These are phyloP conservation scores for Sphaeridia pumilis DNA, from an alignment of 2,888 invertebrate genomes.

Conservation along the genomic window DNA sequence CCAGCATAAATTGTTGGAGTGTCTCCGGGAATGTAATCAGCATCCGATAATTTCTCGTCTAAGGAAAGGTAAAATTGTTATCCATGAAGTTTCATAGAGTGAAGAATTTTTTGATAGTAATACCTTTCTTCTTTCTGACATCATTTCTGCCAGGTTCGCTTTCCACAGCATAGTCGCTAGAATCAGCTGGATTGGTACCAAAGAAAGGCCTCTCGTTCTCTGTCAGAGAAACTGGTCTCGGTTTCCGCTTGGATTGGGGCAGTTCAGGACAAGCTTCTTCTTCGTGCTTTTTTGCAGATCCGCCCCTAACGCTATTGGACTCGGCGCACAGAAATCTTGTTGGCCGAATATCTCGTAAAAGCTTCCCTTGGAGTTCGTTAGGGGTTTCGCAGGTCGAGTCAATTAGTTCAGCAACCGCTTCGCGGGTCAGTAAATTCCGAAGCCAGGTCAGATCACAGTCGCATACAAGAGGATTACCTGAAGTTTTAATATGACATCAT, in stretches of 20 bases:
- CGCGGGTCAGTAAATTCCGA: conserved; percentile 43
- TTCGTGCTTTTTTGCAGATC: conserved; percentile 14
- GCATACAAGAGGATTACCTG: conserved; percentile 73
- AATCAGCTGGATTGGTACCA: conserved; percentile 15
- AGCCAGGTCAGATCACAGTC: conserved; percentile 73
- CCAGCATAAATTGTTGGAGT: conserved; percentile 52
- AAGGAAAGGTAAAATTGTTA: conserved; percentile 4
- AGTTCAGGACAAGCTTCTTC: conserved; percentile 26
- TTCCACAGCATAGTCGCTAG: conserved; percentile 3
- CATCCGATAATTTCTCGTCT: conserved; percentile 31
- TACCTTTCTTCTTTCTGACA: conserved; percentile 20
- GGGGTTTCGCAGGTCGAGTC: conserved; percentile 35
- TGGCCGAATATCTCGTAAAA: conserved; percentile 34
- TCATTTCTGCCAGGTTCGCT: conserved; percentile 21
- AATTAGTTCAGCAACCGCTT: conserved; percentile 28
- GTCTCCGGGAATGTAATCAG: conserved; percentile 46
- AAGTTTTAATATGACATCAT: conserved; percentile 4
- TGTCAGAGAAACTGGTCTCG: conserved; percentile 19
- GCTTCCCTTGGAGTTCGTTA: conserved; percentile 30
- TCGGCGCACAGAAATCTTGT: conserved; percentile 29
- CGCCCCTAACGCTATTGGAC: conserved; percentile 12
- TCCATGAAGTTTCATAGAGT: not conserved
- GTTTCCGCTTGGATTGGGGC: conserved; percentile 23
- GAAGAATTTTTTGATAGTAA: not conserved
- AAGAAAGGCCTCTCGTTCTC: conserved; percentile 26